phyloP scores from a whole-genome alignment of 2,797 vertebrate genomes.

The Notamacropus eugenii region DNA sequence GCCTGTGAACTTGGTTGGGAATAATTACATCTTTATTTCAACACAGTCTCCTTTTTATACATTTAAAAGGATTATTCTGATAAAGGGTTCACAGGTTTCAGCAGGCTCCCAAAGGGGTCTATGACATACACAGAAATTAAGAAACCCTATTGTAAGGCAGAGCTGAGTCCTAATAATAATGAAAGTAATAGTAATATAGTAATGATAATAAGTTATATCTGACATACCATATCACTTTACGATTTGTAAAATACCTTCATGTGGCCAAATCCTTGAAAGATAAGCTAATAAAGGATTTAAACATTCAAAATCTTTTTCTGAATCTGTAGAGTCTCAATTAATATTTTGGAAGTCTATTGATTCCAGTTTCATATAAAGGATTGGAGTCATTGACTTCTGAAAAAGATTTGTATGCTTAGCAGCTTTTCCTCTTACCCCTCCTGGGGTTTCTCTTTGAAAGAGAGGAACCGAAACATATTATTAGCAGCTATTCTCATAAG shows the following conservation, averaged over 20 bases:
- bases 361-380: conserved; percentile 53
- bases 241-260: neutral
- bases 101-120: neutral
- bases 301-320: neutral
- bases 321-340: conserved; percentile 4
- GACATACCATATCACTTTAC: neutral
- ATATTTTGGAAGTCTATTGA: conserved; percentile 13
- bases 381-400: conserved; percentile 25
- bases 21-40: neutral
- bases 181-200: neutral
- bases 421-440: neutral
- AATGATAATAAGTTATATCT: neutral
- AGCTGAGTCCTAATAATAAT: neutral
- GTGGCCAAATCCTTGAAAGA: neutral
- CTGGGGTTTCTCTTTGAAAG: neutral
- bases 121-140: neutral
- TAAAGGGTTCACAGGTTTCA: neutral
- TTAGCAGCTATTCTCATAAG: neutral
- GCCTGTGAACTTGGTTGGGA: neutral
- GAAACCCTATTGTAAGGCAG: neutral
- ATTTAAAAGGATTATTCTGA: neutral
- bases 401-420: neutral
- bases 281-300: neutral
- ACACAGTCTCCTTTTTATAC: neutral
- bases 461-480: neutral